Base-by-base conservation (phyloP, 2,113 vertebrate genomes). In the Ameiurus melas region DNA sequence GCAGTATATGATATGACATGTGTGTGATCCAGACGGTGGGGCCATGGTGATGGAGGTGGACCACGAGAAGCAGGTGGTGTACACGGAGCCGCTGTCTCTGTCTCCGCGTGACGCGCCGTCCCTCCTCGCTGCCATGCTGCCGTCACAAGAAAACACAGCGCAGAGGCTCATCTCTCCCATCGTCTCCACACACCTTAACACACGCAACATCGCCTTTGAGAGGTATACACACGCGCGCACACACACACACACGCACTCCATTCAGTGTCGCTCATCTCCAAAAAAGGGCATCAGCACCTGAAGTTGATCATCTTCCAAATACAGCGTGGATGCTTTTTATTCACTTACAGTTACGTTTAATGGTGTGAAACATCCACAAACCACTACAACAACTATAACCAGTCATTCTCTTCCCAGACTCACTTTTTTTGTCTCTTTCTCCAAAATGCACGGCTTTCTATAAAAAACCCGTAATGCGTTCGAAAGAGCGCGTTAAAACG, bases 1-100 rank as follows among this genome's bases (percentile, higher is more conserved):
- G 10, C 43, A 47, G 43, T 47, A 47, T 47, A 47, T 47, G 9
- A 33, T 78, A 2, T 70, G 25, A 16, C 4, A 5, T 43, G 43
- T 43, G 43, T 43, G 39, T n/a, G 25, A 84, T 64, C 19, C 89
- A 98, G 98, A 98, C 0, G 96, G 96, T 0, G 98, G 97, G 7
- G 98, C 98, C 0, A 94, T 98, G 93, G 98, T 99, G 91, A 98
- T 99, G 98, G 98, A 99, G 92, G 97, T 99, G 83, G 98, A 99
- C 94, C 98, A 99, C 0, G 98, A 99, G 94, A 97, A 97, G 94
- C 97, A 98, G 93, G 96, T 98, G 93, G 98, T 99, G 27, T 98
- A 98, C 94, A 98, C 97, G 0, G 98, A 99, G 94, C 97, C 95
- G 0, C 95, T 99, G 19, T 96, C 97, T 0, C 93, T 98, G 43